Conservation (phyloP, 1,140 invertebrate species). For the Zaprionus lachaisei region DNA sequence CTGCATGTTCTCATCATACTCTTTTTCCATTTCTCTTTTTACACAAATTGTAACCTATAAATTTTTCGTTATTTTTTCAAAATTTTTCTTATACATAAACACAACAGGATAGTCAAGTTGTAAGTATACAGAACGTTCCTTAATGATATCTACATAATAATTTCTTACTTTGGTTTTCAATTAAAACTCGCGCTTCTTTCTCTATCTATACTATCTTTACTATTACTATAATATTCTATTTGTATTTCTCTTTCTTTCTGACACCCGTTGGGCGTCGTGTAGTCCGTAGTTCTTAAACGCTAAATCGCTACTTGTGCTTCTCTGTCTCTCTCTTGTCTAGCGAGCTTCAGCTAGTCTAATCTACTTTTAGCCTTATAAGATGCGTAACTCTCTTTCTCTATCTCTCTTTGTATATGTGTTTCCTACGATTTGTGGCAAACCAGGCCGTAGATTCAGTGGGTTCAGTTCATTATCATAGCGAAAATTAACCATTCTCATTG, state of each 20-base stretch:
- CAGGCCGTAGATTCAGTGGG: slow-evolving; percentile 21
- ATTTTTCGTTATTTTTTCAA: slow-evolving; percentile 77
- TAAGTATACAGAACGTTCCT: slow-evolving; percentile 76
- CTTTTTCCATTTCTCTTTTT: slow-evolving; percentile 54
- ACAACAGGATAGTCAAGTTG: slow-evolving; percentile 81
- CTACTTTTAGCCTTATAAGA: slow-evolving; percentile 45
- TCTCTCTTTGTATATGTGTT: slow-evolving; percentile 36
- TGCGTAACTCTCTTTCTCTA: slow-evolving; percentile 43
- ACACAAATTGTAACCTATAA: slow-evolving; percentile 78
- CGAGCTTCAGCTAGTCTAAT: slow-evolving; percentile 50
- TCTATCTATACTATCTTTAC: slow-evolving; percentile 37
- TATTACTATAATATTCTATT: slow-evolving; percentile 40
- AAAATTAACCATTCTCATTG: slow-evolving; percentile 19
- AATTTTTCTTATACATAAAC: slow-evolving; percentile 67
- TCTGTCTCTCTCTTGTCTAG: slow-evolving; percentile 40
- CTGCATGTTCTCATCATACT: slow-evolving; percentile 46
- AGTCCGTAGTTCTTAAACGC: slow-evolving; percentile 42
- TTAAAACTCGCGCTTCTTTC: slow-evolving; percentile 63
- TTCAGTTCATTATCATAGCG: slow-evolving; percentile 8
- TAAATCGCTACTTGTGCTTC: slow-evolving; percentile 42
- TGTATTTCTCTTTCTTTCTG: slow-evolving; percentile 47
- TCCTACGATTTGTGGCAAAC: slow-evolving; percentile 26
- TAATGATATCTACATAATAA: slow-evolving; percentile 27
- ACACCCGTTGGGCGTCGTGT: slow-evolving; percentile 28
- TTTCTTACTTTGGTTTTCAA: slow-evolving; percentile 46